Percentiles rank a stretch among this genome's conserved stretches.
Evolutionary conservation across 2,888 invertebrate genomes (phyloP).

Genomic region (Perizoma flavofasciatum): DNA sequence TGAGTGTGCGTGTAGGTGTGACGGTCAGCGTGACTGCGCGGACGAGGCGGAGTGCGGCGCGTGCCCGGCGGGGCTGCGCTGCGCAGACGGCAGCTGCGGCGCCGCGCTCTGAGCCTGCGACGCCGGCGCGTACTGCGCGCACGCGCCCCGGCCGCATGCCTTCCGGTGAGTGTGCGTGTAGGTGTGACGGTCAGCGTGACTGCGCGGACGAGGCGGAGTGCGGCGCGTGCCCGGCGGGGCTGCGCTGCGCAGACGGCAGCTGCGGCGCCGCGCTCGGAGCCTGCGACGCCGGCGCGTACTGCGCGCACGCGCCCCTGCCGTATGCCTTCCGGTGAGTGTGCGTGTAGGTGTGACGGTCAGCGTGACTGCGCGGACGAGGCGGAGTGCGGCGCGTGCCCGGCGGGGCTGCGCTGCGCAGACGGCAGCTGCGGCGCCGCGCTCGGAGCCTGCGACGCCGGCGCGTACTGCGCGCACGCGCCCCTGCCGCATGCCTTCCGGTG

Average conservation of each 20-base stretch:
- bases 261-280: conserved; percentile 88
- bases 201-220: conserved; percentile 88
- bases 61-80: conserved; percentile 88
- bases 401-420: conserved; percentile 85
- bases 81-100: conserved; percentile 84
- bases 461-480: conserved; percentile 65
- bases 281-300: conserved; percentile 79
- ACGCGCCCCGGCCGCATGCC: conserved; percentile 66
- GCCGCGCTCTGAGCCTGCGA: conserved; percentile 86
- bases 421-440: conserved; percentile 87
- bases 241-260: conserved; percentile 85
- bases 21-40: conserved; percentile 92
- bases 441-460: conserved; percentile 85
- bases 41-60: conserved; percentile 87
- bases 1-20: conserved; percentile 54
- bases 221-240: conserved; percentile 87
- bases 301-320: conserved; percentile 66
- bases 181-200: conserved; percentile 89
- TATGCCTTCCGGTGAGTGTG: conserved; percentile 61
- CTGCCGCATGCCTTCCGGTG: conserved; percentile 71
- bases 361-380: conserved; percentile 91
- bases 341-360: conserved; percentile 85
- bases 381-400: conserved; percentile 87
- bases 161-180: conserved; percentile 52
- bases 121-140: conserved; percentile 78